Evolutionary conservation across 2,797 vertebrate genomes (phyloP).

Genomic region (Eulemur rubriventer): DNA sequence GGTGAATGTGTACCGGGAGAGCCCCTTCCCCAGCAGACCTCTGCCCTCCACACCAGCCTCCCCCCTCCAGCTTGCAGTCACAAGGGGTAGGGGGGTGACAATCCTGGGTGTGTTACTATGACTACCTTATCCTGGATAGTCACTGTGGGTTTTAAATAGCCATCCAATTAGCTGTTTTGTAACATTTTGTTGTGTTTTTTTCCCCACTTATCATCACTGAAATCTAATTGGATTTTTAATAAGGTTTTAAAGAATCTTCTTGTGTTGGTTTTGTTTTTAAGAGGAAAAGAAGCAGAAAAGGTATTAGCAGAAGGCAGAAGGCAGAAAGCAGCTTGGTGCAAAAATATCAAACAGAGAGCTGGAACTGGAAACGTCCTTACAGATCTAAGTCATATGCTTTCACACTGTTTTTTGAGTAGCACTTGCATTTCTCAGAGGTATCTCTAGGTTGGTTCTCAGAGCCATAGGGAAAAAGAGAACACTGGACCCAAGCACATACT

Average conservation of each 20-base stretch:
- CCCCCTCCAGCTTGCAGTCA: neutral
- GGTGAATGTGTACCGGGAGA: neutral
- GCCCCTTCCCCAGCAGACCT: neutral
- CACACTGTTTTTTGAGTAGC: neutral
- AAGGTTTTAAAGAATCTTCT: neutral
- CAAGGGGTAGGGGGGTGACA: too few species aligned
- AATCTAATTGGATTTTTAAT: neutral
- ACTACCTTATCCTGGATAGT: neutral
- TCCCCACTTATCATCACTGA: neutral
- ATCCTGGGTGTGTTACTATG: slow-evolving; percentile 26
- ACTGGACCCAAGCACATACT: neutral
- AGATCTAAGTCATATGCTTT: neutral
- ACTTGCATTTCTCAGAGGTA: neutral
- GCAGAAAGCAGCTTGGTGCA: neutral
- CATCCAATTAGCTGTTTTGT: neutral
- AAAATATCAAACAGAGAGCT: neutral
- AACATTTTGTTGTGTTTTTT: neutral
- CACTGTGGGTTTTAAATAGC: slow-evolving; percentile 31
- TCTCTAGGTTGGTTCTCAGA: neutral
- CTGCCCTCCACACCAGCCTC: neutral
- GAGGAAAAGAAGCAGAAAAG: neutral
- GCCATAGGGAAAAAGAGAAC: neutral
- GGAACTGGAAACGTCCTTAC: neutral
- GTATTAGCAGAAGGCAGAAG: neutral
- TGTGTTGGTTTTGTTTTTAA: neutral